These are phyloP conservation scores for Embidobia sp. DNA, from an alignment of 2,888 invertebrate genomes.

Conservation along the genomic window DNA sequence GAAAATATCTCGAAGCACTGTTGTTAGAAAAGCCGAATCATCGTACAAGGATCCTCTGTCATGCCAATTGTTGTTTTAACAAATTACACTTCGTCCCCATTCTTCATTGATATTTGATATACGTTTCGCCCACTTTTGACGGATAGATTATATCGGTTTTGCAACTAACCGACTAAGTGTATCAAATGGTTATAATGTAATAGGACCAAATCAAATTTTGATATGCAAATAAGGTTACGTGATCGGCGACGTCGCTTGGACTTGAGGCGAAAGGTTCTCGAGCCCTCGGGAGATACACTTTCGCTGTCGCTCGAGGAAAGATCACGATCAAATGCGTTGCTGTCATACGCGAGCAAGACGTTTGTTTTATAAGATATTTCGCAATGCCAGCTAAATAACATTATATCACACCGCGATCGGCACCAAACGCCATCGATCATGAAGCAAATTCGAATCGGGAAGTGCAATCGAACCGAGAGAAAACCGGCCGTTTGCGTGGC, in stretches of 20 bases:
- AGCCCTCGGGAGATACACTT: conserved; percentile 62
- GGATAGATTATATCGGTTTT: conserved; percentile 45
- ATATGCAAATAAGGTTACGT: conserved; percentile 55
- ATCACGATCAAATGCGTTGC: conserved; percentile 64
- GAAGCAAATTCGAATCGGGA: conserved; percentile 57
- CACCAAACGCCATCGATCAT: conserved; percentile 22
- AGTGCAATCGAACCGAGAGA: conserved; percentile 53
- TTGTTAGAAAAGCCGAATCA: too few relatives aligned
- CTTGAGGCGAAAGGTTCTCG: conserved; percentile 53
- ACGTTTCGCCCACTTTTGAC: conserved; percentile 19
- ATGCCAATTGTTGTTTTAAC: too few relatives aligned
- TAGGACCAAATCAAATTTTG: conserved; percentile 56
- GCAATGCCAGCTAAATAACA: conserved; percentile 61
- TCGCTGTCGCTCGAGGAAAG: conserved; percentile 65
- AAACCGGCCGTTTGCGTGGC: conserved; percentile 30
- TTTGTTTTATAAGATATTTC: conserved; percentile 65
- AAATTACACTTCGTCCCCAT: background rate
- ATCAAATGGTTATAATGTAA: conserved; percentile 40
- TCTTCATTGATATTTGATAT: conserved; percentile 6
- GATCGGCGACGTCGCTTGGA: conserved; percentile 19
- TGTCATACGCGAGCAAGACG: conserved; percentile 64
- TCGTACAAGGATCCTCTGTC: too few relatives aligned
- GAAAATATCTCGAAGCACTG: too few relatives aligned
- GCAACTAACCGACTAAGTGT: conserved; percentile 22
- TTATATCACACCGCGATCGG: conserved; percentile 58